Conservation (phyloP, 2,888 invertebrate species). For the Lobophora halterata region DNA sequence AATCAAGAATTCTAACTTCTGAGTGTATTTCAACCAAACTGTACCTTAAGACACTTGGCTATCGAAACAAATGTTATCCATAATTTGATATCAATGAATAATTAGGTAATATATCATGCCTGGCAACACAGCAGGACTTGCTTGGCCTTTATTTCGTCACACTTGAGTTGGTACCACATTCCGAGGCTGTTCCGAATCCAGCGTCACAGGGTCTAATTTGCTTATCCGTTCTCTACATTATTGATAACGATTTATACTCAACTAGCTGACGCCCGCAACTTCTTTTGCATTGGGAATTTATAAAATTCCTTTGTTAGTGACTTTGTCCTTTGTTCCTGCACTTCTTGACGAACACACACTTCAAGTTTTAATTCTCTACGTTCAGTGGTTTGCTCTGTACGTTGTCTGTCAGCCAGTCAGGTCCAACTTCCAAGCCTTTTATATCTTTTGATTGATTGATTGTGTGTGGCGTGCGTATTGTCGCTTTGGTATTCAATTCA, state of each 20-base stretch:
- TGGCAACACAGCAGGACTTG: slow-evolving; percentile 29
- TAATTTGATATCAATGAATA: slow-evolving; percentile 18
- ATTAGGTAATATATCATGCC: slow-evolving; percentile 27
- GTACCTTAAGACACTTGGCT: slow-evolving; percentile 9
- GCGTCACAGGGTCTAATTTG: slow-evolving; percentile 28
- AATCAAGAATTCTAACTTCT: too few relatives aligned
- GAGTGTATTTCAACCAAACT: neutral
- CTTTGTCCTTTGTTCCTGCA: too few relatives aligned
- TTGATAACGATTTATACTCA: slow-evolving; percentile 26
- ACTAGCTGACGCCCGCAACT: slow-evolving; percentile 18
- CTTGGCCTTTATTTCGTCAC: slow-evolving; percentile 33
- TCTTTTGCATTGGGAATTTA: too few relatives aligned
- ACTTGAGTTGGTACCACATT: slow-evolving; percentile 19
- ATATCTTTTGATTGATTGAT: too few relatives aligned
- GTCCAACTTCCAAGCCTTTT: too few relatives aligned
- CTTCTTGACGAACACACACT: too few relatives aligned
- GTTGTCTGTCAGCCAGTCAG: too few relatives aligned
- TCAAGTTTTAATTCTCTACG: too few relatives aligned
- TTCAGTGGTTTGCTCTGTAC: too few relatives aligned
- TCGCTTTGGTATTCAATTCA: slow-evolving; percentile 26
- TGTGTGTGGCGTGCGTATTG: too few relatives aligned
- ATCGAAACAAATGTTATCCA: slow-evolving; percentile 9
- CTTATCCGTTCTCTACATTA: slow-evolving; percentile 20
- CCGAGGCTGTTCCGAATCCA: slow-evolving; percentile 17
- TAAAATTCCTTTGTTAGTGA: too few relatives aligned